Evolutionary conservation across 2,888 invertebrate genomes (phyloP).

Genomic region (Lepidochitona cinerea): DNA sequence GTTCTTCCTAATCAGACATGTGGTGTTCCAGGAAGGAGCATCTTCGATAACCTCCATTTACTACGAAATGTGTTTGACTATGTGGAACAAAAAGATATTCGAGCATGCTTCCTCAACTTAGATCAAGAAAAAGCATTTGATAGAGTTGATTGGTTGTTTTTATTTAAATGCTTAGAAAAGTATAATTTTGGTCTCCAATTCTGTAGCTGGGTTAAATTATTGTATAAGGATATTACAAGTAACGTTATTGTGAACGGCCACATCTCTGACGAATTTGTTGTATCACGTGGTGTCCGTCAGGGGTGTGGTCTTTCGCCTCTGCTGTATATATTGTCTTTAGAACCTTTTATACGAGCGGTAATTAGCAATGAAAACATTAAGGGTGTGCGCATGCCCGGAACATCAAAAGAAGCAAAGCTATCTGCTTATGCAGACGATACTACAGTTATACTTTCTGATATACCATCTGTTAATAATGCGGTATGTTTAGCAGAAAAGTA

Average conservation of each 20-base stretch:
- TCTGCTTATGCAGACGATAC: not conserved
- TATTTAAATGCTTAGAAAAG: conserved; percentile 29
- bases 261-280: not conserved
- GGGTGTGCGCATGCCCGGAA: not conserved
- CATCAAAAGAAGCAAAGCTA: not conserved
- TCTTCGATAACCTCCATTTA: conserved; percentile 37
- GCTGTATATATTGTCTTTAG: not conserved
- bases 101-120: conserved; percentile 28
- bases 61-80: conserved; percentile 31
- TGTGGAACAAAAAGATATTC: conserved; percentile 33
- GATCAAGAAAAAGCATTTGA: conserved; percentile 47
- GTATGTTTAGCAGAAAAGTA: not conserved
- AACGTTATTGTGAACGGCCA: not conserved
- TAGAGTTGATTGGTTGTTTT: conserved; percentile 31
- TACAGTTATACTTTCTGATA: not conserved
- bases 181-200: too few relatives aligned
- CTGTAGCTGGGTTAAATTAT: too few relatives aligned
- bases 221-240: not conserved
- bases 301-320: not conserved
- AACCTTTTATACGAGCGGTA: not conserved
- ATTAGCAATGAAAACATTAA: not conserved
- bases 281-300: not conserved
- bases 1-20: too few relatives aligned
- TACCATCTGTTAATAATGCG: not conserved
- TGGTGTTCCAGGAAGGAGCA: conserved; percentile 32